phyloP scores from a whole-genome alignment of 2,888 invertebrate genomes.

The Rhabditoides inermis region DNA sequence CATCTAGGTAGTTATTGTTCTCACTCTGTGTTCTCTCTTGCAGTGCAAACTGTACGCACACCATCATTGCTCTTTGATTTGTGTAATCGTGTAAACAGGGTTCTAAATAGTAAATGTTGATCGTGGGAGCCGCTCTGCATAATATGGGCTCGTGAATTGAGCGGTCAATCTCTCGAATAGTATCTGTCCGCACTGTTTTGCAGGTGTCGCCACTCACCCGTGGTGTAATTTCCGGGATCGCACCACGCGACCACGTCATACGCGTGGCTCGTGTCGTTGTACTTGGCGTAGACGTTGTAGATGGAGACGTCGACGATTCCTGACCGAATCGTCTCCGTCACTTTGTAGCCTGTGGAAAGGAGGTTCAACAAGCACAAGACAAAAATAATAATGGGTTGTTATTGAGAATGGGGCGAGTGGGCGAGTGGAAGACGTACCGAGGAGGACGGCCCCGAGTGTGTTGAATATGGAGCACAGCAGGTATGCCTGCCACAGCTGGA shows the following conservation, averaged over 20 bases:
- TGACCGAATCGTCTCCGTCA: slow-evolving; percentile 95
- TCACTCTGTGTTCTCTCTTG: too few species aligned
- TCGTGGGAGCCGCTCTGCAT: too few species aligned
- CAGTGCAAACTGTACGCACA: too few species aligned
- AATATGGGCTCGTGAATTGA: too few species aligned
- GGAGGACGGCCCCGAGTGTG: slow-evolving; percentile 83
- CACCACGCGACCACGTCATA: slow-evolving; percentile 21
- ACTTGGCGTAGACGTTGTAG: slow-evolving; percentile 62
- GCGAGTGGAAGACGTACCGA: slow-evolving; percentile 57
- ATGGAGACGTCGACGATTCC: slow-evolving; percentile 82
- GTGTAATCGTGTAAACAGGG: too few species aligned
- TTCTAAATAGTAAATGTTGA: too few species aligned
- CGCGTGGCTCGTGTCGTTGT: slow-evolving; percentile 19
- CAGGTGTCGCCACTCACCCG: not conserved
- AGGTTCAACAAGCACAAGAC: not conserved
- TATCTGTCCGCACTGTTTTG: too few species aligned
- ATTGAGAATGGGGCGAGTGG: not conserved
- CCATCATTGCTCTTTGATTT: too few species aligned
- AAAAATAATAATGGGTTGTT: not conserved
- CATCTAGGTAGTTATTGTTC: too few species aligned
- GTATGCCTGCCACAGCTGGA: slow-evolving; percentile 65
- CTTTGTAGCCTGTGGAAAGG: slow-evolving; percentile 65
- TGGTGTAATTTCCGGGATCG: not conserved
- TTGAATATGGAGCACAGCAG: slow-evolving; percentile 90
- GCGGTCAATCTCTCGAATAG: too few species aligned